Evolutionary conservation across 92 coral and sea anemone species (phyloP), one percentile per base, ranked within the genome.

Genomic region (Isaurus tuberculatus): DNA sequence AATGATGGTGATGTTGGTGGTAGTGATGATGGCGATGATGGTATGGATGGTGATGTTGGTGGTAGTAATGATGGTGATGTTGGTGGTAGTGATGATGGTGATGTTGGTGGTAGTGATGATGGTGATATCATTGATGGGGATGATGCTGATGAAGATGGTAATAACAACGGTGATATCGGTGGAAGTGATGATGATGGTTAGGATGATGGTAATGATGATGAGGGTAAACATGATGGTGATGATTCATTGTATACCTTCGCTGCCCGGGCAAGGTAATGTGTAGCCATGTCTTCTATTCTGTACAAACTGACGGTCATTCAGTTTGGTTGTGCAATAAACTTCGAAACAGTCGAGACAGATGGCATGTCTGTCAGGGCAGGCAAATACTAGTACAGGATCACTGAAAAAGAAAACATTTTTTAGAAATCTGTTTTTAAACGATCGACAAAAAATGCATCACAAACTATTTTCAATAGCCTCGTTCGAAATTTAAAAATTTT

Each of bases 241-340:
- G 5, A 44, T 63, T 5, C 37, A 13, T 0, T 15, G 16, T 16
- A 30, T 79, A 95, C 98, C 97, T 81, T 92, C 86, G 31, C 81
- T 91, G 19, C 98, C 98, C 19, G 98, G 98, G 71, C 98, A 95
- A 5, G 98, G 94, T 19, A 95, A 66, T 1, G 98, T 95, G 85
- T 95, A 95, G 67, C 98, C 98, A 79, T 83, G 84, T 31, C 48
- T 40, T 9, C 85, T 81, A 37, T 83, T 55, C 48, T 95, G 98
- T 9, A 94, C 93, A 81, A 95, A 95, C 81, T 92, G 94, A 16
- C 98, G 83, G 83, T 89, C 97, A 23, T 92, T 92, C 49, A 95
- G 78, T 70, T 88, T 90, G 19, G 98, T 94, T 6, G 92, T 79
- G 79, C 98, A 94, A 88, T 95, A 94, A 79, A 85, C 42, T 32